These are phyloP conservation scores for Eupelmus urozonus DNA, from an alignment of 2,888 invertebrate species.

Conservation along the genomic window DNA sequence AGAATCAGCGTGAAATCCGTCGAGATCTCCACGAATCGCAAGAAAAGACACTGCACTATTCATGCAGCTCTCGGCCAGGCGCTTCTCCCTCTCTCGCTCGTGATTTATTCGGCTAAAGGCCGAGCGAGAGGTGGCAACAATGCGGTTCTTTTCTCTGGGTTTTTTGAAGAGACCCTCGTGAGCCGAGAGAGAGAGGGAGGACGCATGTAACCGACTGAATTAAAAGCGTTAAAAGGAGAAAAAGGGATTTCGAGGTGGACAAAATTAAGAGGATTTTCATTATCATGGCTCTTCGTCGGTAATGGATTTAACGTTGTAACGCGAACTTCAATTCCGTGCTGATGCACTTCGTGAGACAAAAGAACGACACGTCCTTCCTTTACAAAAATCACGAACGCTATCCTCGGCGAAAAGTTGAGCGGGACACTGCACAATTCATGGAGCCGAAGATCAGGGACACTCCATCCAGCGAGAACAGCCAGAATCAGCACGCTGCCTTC, in stretches of 20 bases:
- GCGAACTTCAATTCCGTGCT: too few species aligned
- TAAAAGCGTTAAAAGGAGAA: constrained; percentile 9
- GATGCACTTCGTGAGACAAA: too few species aligned
- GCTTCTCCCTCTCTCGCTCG: constrained; percentile 16
- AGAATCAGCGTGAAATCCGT: constrained; percentile 58
- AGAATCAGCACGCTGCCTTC: neutral
- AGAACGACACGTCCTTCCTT: neutral
- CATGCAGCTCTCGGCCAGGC: constrained; percentile 53
- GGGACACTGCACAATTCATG: constrained; percentile 54
- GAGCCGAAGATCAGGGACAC: neutral
- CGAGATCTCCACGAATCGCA: constrained; percentile 59
- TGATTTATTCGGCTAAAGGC: constrained; percentile 53
- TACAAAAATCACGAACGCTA: constrained; percentile 13
- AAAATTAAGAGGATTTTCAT: too few species aligned
- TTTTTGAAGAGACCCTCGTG: neutral
- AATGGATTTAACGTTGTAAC: too few species aligned
- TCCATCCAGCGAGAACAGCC: too few species aligned
- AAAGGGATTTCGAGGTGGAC: neutral
- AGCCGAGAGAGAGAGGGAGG: constrained; percentile 1
- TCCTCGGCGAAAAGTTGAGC: constrained; percentile 6
- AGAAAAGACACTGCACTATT: constrained; percentile 63
- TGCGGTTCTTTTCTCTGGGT: neutral
- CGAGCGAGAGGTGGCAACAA: constrained; percentile 37
- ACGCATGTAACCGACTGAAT: constrained; percentile 15
- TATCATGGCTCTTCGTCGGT: too few species aligned